A percentile compares a stretch with the other conserved stretches of the same genome.
phyloP scores from a whole-genome alignment of 1,140 invertebrate species.

The Cydia strobilella region DNA sequence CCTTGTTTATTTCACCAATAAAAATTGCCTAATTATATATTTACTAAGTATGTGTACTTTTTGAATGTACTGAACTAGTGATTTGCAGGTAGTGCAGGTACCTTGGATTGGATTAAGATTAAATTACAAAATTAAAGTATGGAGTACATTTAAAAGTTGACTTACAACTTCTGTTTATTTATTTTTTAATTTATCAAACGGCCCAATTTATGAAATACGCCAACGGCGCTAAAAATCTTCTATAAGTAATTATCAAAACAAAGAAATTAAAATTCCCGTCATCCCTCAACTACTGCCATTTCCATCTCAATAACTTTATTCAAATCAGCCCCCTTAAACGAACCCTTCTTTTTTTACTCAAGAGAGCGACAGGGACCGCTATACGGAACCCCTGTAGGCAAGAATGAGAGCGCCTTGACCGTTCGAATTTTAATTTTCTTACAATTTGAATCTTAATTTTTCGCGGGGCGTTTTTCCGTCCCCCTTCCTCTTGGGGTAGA shows the following conservation, averaged over 20 bases:
- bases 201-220: too few relatives aligned
- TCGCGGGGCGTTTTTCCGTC: conserved; percentile 54
- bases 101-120: too few relatives aligned
- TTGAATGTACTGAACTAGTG: too few relatives aligned
- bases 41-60: too few relatives aligned
- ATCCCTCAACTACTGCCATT: conserved; percentile 52
- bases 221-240: neutral
- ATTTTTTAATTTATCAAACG: too few relatives aligned
- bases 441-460: conserved; percentile 79
- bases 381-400: conserved; percentile 39
- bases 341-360: conserved; percentile 65
- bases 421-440: conserved; percentile 79
- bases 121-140: too few relatives aligned
- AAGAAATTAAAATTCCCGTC: neutral
- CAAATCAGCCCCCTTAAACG: conserved; percentile 53
- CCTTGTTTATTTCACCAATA: too few relatives aligned
- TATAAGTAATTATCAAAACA: neutral
- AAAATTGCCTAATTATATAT: too few relatives aligned
- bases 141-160: too few relatives aligned
- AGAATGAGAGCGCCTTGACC: conserved; percentile 59
- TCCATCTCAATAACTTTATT: conserved; percentile 67
- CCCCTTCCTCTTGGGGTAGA: conserved; percentile 35
- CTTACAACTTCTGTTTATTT: too few relatives aligned
- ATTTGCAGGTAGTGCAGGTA: too few relatives aligned
- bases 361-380: conserved; percentile 45